Evolutionary conservation across 1,140 invertebrate species (phyloP).

Genomic region (Aphidius gifuensis): DNA sequence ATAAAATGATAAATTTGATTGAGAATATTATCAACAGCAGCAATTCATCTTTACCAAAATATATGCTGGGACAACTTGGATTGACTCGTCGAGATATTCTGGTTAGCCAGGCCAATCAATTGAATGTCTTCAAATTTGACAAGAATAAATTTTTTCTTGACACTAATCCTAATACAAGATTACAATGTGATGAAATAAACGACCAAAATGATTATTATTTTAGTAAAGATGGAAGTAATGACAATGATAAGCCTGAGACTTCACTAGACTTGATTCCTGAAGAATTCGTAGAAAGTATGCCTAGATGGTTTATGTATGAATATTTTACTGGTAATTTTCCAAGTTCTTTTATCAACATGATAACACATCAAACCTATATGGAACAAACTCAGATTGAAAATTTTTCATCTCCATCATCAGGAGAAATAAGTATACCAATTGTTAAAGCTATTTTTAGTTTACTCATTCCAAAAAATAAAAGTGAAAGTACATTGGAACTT

Average conservation of each 20-base stretch:
- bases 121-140: slow-evolving; percentile 28
- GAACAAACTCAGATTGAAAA: slow-evolving; percentile 38
- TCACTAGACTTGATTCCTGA: neutral
- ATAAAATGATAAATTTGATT: slow-evolving; percentile 59
- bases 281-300: slow-evolving; percentile 35
- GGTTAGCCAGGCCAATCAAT: slow-evolving; percentile 14
- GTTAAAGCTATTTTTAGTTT: slow-evolving; percentile 66
- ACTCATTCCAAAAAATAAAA: slow-evolving; percentile 52
- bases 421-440: slow-evolving; percentile 61
- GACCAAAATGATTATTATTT: slow-evolving; percentile 4
- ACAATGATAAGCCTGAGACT: slow-evolving; percentile 5
- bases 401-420: slow-evolving; percentile 54
- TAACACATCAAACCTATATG: slow-evolving; percentile 59
- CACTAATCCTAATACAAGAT: too few species aligned
- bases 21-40: slow-evolving; percentile 65
- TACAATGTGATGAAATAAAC: neutral
- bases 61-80: slow-evolving; percentile 49
- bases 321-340: slow-evolving; percentile 61
- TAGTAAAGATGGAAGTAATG: neutral
- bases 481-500: slow-evolving; percentile 44
- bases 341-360: slow-evolving; percentile 65
- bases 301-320: slow-evolving; percentile 64
- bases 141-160: neutral
- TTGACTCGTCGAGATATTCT: slow-evolving; percentile 27
- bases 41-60: slow-evolving; percentile 52